A percentile compares a stretch with the other conserved stretches of the same genome.
Conservation (phyloP, 2,888 invertebrate genomes). For the Oligia latruncula region DNA sequence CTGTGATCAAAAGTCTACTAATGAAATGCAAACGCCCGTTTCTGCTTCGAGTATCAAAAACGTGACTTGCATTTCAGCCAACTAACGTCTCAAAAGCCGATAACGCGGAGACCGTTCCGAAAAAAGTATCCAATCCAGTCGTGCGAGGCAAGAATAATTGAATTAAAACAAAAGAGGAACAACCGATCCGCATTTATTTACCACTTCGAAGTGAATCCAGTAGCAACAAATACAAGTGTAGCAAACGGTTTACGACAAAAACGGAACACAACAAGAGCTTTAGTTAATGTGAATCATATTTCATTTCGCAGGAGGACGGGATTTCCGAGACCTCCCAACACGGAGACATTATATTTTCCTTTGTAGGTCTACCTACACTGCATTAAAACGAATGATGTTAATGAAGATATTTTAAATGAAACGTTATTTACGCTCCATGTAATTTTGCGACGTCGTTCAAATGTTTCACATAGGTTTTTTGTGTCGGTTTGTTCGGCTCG, state of each 20-base stretch:
- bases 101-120: slow-evolving; percentile 56
- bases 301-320: slow-evolving; percentile 81
- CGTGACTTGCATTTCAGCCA: slow-evolving; percentile 65
- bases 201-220: slow-evolving; percentile 76
- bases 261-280: slow-evolving; percentile 84
- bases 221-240: slow-evolving; percentile 79
- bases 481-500: slow-evolving; percentile 28
- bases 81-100: slow-evolving; percentile 62
- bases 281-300: slow-evolving; percentile 86
- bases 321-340: slow-evolving; percentile 77
- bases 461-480: slow-evolving; percentile 50
- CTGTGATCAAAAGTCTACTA: slow-evolving; percentile 65
- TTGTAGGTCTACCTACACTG: slow-evolving; percentile 73
- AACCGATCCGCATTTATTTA: slow-evolving; percentile 73
- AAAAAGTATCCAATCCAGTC: slow-evolving; percentile 67
- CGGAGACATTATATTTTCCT: slow-evolving; percentile 75
- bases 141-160: slow-evolving; percentile 71
- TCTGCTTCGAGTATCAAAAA: slow-evolving; percentile 60
- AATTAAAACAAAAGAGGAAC: slow-evolving; percentile 73
- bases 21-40: slow-evolving; percentile 67
- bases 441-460: slow-evolving; percentile 59
- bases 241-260: slow-evolving; percentile 81
- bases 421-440: slow-evolving; percentile 59
- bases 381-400: slow-evolving; percentile 79
- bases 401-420: slow-evolving; percentile 74